Conservation (phyloP, 2,888 invertebrate species). For the Tenthredo notha region DNA sequence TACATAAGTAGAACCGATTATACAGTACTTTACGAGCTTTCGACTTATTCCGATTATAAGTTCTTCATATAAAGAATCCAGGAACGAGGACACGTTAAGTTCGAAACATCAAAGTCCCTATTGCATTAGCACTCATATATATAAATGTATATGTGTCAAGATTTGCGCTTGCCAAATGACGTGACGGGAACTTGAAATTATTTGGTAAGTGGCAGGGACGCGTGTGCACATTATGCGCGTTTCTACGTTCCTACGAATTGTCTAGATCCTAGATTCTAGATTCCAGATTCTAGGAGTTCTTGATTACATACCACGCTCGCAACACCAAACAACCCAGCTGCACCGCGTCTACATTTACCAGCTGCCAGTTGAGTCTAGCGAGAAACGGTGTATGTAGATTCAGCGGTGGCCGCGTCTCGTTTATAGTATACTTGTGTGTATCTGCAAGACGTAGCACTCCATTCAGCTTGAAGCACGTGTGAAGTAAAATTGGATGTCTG, state of each 20-base stretch:
- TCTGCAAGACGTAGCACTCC: constrained; percentile 41
- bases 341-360: constrained; percentile 42
- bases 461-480: constrained; percentile 44
- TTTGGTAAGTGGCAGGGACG: constrained; percentile 18
- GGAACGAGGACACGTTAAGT: not conserved
- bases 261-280: constrained; percentile 41
- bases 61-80: not conserved
- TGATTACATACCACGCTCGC: constrained; percentile 42
- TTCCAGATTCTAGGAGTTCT: constrained; percentile 35
- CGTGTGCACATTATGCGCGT: constrained; percentile 32
- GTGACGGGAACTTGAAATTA: constrained; percentile 31
- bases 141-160: not conserved
- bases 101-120: not conserved
- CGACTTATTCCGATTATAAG: not conserved
- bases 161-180: constrained; percentile 21
- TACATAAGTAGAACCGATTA: constrained; percentile 12
- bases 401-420: constrained; percentile 33
- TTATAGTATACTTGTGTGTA: constrained; percentile 39
- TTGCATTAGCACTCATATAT: not conserved
- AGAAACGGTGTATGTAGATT: constrained; percentile 39
- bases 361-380: constrained; percentile 41
- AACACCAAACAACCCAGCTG: constrained; percentile 50
- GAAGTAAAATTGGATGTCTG: constrained; percentile 51
- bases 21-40: not conserved
- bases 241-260: constrained; percentile 38